Conservation (phyloP, 2,888 invertebrate species). For the Diachrysia chrysitis region DNA sequence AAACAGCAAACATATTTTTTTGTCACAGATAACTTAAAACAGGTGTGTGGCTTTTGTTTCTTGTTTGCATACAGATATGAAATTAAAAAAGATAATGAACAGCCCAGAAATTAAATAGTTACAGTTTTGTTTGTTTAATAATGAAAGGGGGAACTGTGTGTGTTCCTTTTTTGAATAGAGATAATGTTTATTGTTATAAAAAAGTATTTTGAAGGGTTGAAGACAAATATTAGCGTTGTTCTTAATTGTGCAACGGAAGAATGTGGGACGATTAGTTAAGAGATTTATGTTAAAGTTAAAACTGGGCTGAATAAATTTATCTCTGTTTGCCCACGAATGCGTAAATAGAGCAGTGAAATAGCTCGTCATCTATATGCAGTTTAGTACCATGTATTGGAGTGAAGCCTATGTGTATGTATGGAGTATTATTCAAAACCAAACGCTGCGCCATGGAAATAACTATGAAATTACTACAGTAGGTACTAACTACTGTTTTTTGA, state of each 20-base stretch:
- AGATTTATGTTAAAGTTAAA: background rate
- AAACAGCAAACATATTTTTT: constrained; percentile 70
- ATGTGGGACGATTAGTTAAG: background rate
- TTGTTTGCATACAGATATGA: constrained; percentile 72
- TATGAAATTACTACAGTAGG: too few species aligned
- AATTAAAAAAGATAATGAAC: constrained; percentile 75
- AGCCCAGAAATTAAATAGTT: constrained; percentile 68
- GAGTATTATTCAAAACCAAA: too few species aligned
- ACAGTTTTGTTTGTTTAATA: constrained; percentile 60
- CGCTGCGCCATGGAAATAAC: too few species aligned
- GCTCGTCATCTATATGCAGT: background rate
- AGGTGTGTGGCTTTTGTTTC: constrained; percentile 69
- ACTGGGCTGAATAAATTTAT: background rate
- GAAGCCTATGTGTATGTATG: too few species aligned
- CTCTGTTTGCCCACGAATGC: background rate
- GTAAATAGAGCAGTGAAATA: background rate
- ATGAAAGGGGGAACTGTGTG: constrained; percentile 55
- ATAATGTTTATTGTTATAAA: constrained; percentile 31
- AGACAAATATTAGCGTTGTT: constrained; percentile 42
- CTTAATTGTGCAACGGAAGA: constrained; percentile 38
- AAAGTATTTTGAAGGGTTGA: constrained; percentile 15
- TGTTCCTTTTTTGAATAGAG: constrained; percentile 40
- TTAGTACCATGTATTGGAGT: too few species aligned
- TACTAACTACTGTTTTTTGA: too few species aligned
- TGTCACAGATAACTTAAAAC: constrained; percentile 61